Evolutionary conservation across 2,113 vertebrate genomes (phyloP).

Genomic region (Geococcyx californianus): DNA sequence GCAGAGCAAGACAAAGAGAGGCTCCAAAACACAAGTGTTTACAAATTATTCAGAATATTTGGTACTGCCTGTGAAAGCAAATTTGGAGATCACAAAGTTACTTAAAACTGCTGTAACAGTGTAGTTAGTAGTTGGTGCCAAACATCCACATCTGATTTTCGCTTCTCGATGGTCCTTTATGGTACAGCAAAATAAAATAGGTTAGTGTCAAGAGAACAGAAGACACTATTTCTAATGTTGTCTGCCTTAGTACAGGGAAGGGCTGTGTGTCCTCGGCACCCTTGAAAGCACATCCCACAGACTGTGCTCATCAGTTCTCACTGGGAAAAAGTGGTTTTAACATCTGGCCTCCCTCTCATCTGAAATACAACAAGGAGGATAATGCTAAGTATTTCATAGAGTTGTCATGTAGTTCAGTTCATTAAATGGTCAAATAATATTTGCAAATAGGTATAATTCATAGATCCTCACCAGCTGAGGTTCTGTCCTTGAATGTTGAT

Average conservation of each 20-base stretch:
- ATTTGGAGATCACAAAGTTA: background rate
- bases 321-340: background rate
- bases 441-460: rapidly evolving
- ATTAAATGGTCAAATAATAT: background rate
- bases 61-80: background rate
- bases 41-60: background rate
- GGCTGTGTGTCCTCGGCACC: background rate
- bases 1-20: background rate
- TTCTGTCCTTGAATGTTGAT: background rate
- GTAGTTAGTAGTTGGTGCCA: background rate
- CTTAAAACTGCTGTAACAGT: background rate
- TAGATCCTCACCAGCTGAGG: background rate
- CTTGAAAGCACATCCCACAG: background rate
- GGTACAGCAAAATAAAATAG: background rate
- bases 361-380: background rate
- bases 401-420: background rate
- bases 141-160: background rate
- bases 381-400: background rate
- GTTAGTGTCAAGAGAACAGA: background rate
- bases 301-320: background rate
- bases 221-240: background rate
- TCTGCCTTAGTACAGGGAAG: background rate
- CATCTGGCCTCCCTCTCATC: background rate
- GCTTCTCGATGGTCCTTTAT: background rate
- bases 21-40: background rate